A percentile compares a stretch with the other conserved stretches of the same genome.
phyloP scores from a whole-genome alignment of 1,140 invertebrate species.

The Calephelis virginiensis region DNA sequence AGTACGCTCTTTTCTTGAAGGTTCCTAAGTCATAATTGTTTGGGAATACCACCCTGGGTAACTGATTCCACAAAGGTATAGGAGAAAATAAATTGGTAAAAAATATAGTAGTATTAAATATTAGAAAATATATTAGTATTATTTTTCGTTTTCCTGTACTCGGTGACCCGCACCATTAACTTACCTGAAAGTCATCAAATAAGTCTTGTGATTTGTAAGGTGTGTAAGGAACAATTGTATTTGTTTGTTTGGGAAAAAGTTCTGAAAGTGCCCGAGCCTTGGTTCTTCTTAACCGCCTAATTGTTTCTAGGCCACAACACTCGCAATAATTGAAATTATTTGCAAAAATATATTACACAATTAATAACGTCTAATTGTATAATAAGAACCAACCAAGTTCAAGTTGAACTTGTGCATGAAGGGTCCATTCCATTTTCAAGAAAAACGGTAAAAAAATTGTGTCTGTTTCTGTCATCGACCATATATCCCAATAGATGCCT shows the following conservation, averaged over 20 bases:
- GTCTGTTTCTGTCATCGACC: constrained; percentile 31
- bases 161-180: constrained; percentile 32
- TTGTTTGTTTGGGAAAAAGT: constrained; percentile 30
- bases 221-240: constrained; percentile 5
- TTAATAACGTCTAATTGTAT: constrained; percentile 25
- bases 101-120: constrained; percentile 22
- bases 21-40: too few species aligned
- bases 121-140: constrained; percentile 28
- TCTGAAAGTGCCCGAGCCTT: constrained; percentile 33
- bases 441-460: constrained; percentile 34
- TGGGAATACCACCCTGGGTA: constrained; percentile 24
- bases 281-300: constrained; percentile 34
- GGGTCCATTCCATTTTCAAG: constrained; percentile 26
- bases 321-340: constrained; percentile 37
- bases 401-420: constrained; percentile 31
- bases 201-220: constrained; percentile 23
- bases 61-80: constrained; percentile 6
- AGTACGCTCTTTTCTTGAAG: too few species aligned
- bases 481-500: too few species aligned
- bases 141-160: constrained; percentile 28
- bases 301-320: constrained; percentile 34
- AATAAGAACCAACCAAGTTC: constrained; percentile 28
- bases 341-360: constrained; percentile 34
- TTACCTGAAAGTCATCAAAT: constrained; percentile 30
- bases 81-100: constrained; percentile 26